A percentile compares a stretch with the other conserved stretches of the same genome.
Evolutionary conservation across 1,140 invertebrate genomes (phyloP).

Genomic region (Lycorma delicatula): DNA sequence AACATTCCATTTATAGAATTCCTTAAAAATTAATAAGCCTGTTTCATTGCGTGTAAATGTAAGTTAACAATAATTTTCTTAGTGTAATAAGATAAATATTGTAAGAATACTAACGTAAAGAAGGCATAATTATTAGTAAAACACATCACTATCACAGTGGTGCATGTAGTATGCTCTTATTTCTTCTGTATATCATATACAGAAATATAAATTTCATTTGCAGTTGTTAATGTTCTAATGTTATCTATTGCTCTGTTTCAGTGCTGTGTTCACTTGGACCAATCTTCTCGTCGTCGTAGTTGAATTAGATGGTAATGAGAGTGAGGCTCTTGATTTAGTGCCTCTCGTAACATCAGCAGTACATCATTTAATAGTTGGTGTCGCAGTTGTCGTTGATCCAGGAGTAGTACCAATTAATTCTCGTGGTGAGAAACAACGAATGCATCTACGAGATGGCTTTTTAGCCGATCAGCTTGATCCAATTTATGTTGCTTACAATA

Average conservation of each 20-base stretch:
- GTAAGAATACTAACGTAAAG: no score
- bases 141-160: no score
- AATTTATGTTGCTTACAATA: conserved; percentile 99
- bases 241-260: conserved; percentile 50
- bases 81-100: no score
- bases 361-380: conserved; percentile 96
- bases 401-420: conserved; percentile 98
- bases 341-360: conserved; percentile 96
- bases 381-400: conserved; percentile 96
- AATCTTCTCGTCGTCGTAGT: conserved; percentile 94
- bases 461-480: conserved; percentile 97
- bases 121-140: no score
- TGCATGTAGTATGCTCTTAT: no score
- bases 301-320: conserved; percentile 97
- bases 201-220: no score
- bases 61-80: no score
- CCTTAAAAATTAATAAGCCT: no score
- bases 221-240: no score
- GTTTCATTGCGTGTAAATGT: no score
- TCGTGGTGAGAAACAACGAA: conserved; percentile 98
- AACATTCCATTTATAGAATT: no score
- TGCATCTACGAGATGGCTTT: conserved; percentile 97
- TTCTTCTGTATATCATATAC: no score
- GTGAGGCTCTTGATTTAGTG: conserved; percentile 95
- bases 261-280: conserved; percentile 99